Conservation (phyloP, 2,888 invertebrate genomes). For the Pollenia angustigena region DNA sequence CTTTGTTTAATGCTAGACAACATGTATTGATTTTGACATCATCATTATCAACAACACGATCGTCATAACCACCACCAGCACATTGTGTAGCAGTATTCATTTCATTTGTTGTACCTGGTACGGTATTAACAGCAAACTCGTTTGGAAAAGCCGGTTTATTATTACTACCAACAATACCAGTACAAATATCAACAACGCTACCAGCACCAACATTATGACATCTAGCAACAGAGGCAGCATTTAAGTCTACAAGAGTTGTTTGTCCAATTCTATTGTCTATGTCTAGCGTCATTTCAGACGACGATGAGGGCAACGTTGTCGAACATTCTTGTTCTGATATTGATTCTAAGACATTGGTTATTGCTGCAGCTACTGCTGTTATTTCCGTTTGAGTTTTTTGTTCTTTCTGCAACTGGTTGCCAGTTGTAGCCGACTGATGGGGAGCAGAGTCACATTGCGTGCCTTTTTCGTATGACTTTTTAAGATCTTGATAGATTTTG, state of each 20-base stretch:
- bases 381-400: constrained; percentile 52
- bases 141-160: constrained; percentile 79
- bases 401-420: constrained; percentile 30
- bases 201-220: constrained; percentile 3
- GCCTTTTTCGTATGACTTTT: constrained; percentile 64
- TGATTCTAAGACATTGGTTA: constrained; percentile 78
- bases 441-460: constrained; percentile 52
- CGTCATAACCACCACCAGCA: background rate
- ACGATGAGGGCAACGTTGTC: constrained; percentile 61
- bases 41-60: background rate
- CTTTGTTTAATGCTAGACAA: constrained; percentile 35
- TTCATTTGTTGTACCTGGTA: constrained; percentile 77
- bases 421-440: constrained; percentile 34
- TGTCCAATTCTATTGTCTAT: constrained; percentile 49
- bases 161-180: constrained; percentile 47
- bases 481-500: constrained; percentile 77
- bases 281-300: constrained; percentile 25
- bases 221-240: constrained; percentile 38
- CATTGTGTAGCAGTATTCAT: constrained; percentile 78
- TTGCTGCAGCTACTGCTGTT: constrained; percentile 11
- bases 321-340: constrained; percentile 81
- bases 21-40: constrained; percentile 31
- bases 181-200: background rate
- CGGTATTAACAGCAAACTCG: constrained; percentile 77
- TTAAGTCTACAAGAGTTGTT: constrained; percentile 65